Conservation (phyloP, 2,888 invertebrate genomes). For the Vesta saturnalis region DNA sequence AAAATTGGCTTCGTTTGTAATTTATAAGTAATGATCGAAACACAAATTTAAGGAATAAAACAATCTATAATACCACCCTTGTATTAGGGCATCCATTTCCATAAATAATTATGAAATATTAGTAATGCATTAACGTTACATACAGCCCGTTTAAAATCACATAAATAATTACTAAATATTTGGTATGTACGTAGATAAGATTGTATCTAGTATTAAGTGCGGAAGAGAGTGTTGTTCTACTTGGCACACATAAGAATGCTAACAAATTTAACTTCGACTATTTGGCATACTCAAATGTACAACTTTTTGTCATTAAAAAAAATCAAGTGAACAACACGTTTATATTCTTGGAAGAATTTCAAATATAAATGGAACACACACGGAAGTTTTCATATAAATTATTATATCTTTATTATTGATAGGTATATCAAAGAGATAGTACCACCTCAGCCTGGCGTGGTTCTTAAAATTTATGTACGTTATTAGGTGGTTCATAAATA, state of each 20-base stretch:
- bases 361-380: constrained; percentile 18
- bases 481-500: neutral
- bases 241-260: constrained; percentile 29
- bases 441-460: neutral
- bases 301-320: constrained; percentile 20
- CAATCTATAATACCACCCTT: constrained; percentile 11
- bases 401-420: neutral
- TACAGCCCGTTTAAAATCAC: no score
- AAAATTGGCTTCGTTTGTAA: constrained; percentile 15
- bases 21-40: constrained; percentile 23
- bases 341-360: constrained; percentile 14
- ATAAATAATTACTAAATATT: neutral
- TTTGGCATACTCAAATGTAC: constrained; percentile 23
- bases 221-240: constrained; percentile 27
- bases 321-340: constrained; percentile 15
- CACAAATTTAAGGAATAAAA: constrained; percentile 23
- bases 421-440: neutral
- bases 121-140: no score
- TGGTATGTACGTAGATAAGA: neutral
- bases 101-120: no score
- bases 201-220: constrained; percentile 9
- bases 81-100: no score
- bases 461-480: constrained; percentile 1
- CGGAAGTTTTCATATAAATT: constrained; percentile 20
- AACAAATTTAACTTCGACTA: constrained; percentile 27